Percentiles rank a stretch among this genome's conserved stretches.
phyloP scores from a whole-genome alignment of 2,888 invertebrate genomes.

The Anoncus sp. region DNA sequence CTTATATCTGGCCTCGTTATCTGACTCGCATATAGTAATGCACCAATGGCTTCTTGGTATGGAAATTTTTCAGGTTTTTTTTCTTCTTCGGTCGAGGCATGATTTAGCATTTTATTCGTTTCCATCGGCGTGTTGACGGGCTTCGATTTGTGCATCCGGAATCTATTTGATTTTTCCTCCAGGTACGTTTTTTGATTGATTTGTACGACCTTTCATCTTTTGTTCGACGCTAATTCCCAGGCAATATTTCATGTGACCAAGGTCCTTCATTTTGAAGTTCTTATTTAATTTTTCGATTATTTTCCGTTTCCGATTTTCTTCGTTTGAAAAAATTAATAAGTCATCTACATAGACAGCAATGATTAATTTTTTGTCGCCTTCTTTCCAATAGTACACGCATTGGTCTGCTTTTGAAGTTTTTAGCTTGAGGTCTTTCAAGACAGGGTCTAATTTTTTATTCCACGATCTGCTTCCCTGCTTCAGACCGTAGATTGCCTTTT shows the following conservation, averaged over 20 bases:
- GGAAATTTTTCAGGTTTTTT: conserved; percentile 27
- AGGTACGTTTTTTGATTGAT: conserved; percentile 52
- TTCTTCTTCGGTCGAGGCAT: conserved; percentile 13
- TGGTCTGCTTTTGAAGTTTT: conserved; percentile 51
- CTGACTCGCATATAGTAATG: conserved; percentile 47
- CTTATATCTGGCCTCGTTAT: conserved; percentile 56
- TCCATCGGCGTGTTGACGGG: conserved; percentile 57
- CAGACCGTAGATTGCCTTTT: too few relatives aligned
- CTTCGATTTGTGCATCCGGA: conserved; percentile 56
- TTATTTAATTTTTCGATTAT: conserved; percentile 28
- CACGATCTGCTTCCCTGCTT: conserved; percentile 52
- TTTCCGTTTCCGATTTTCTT: conserved; percentile 9
- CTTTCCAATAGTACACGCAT: conserved; percentile 47
- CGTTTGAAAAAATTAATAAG: conserved; percentile 45
- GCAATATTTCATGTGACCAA: conserved; percentile 49
- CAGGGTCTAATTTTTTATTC: conserved; percentile 59
- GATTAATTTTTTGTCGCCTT: conserved; percentile 14
- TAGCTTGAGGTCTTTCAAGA: conserved; percentile 32
- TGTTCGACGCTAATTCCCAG: conserved; percentile 53
- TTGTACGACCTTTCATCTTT: not conserved
- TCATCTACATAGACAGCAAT: conserved; percentile 62
- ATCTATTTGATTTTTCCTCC: conserved; percentile 35
- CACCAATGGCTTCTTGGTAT: conserved; percentile 52
- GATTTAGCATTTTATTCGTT: conserved; percentile 39
- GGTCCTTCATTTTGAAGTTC: conserved; percentile 49